Base-by-base conservation (phyloP, 2,888 invertebrate species). In the Micoletzkya japonica region DNA sequence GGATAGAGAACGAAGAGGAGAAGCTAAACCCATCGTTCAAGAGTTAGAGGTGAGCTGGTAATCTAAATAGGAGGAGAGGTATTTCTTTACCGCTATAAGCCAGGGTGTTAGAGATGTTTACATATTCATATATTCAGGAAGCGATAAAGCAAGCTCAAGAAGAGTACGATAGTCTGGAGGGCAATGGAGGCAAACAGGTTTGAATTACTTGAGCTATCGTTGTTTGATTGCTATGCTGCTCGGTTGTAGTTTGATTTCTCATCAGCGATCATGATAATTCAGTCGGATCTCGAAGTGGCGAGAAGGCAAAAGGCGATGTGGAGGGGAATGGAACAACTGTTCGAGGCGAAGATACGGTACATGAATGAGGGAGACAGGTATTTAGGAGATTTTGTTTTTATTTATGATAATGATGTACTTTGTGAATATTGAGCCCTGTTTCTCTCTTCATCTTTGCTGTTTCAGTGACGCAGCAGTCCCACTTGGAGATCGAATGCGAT, bases 1-100 rank as follows among this genome's bases (percentile, higher is more conserved):
- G 2, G 68, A 68, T n/a, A 24, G 57, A n/a, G 68, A 68, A 32
- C 20, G 49, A 4, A 57, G 68, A 24, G 68, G 68, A 44, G 68
- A 57, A n/a, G 68, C 14, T 17, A 26, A 28, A 30, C 58, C 68
- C 24, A 28, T 57, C 10, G 57, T 68, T 14, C 30, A 58, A 17
- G 68, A 68, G 44, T 39, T 68, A 1, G 39, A 68, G 58, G 68
- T 39, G 20, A 36, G 14, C 4, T 26, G 24, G 56, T 24, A 26
- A 10, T 54, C n/a, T 10, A 24, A 24, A 54, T 54, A 14, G 54
- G 17, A 24, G 54, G 44, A n/a, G n/a, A n/a, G n/a, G n/a, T n/a
- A n/a, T n/a, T n/a, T n/a, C n/a, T n/a, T n/a, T n/a, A n/a, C n/a
- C n/a, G n/a, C n/a, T n/a, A n/a, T n/a, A n/a, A n/a, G n/a, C n/a